phyloP scores from a whole-genome alignment of 2,797 vertebrate genomes.

The Parambassis ranga region DNA sequence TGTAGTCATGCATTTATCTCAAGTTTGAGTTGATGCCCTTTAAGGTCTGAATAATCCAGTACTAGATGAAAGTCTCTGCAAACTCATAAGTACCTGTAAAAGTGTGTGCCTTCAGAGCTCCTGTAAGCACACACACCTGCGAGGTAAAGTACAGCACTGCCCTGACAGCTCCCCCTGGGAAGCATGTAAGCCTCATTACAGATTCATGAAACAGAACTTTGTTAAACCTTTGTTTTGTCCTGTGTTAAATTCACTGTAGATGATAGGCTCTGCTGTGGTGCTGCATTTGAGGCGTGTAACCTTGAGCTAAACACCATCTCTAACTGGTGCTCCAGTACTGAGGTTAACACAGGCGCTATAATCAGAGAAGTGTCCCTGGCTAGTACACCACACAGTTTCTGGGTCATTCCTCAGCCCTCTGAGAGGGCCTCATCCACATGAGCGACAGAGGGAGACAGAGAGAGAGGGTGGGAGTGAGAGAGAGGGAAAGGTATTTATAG shows the following conservation, averaged over 20 bases:
- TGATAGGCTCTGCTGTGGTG: not conserved
- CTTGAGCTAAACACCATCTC: conserved; percentile 61
- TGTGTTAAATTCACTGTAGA: not conserved
- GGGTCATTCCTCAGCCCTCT: conserved; percentile 83
- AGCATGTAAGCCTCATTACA: not conserved
- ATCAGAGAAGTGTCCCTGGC: conserved; percentile 78
- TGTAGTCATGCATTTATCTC: not conserved
- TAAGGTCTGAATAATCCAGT: not conserved
- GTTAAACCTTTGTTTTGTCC: not conserved
- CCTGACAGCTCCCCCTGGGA: not conserved
- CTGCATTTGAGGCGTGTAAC: conserved; percentile 30
- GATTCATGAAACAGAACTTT: not conserved
- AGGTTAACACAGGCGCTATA: conserved; percentile 68
- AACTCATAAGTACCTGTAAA: too few species aligned
- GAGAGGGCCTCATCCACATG: conserved; percentile 79
- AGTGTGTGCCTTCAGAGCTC: not conserved
- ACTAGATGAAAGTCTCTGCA: too few species aligned
- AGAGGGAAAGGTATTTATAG: conserved; percentile 83
- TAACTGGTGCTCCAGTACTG: conserved; percentile 49
- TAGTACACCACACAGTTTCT: conserved; percentile 77
- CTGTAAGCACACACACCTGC: not conserved
- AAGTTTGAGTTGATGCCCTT: not conserved
- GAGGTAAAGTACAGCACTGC: conserved; percentile 14
- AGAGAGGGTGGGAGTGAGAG: conserved; percentile 51
- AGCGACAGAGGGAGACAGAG: conserved; percentile 66